Percentiles rank a stretch among this genome's conserved stretches.
Evolutionary conservation across 2,113 vertebrate genomes (phyloP).

Genomic region (Macrotis lagotis): DNA sequence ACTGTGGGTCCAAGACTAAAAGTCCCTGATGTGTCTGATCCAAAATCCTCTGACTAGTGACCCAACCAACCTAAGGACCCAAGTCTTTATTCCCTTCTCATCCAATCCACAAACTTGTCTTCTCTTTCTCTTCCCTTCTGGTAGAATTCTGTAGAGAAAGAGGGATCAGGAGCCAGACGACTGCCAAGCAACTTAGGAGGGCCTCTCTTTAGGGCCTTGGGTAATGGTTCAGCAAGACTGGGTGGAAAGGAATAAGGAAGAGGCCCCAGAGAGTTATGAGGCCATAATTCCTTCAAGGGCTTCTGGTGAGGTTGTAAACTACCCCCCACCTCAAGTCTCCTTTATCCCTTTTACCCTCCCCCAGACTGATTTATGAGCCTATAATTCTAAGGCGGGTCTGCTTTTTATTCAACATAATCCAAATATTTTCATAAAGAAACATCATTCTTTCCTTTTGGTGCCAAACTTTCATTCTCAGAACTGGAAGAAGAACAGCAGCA

Average conservation of each 20-base stretch:
- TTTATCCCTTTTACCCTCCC: background rate
- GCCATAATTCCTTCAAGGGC: slow-evolving; percentile 79
- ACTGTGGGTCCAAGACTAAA: background rate
- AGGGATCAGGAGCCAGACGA: background rate
- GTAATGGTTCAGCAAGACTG: background rate
- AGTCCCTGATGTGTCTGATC: background rate
- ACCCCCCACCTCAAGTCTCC: background rate
- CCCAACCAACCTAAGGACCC: background rate
- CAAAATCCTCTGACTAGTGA: background rate
- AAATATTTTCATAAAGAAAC: slow-evolving; percentile 66
- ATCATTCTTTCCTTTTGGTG: slow-evolving; percentile 21
- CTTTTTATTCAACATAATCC: slow-evolving; percentile 66
- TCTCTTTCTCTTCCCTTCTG: rapidly evolving
- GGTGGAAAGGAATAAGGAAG: slow-evolving; percentile 29
- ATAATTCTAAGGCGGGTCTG: slow-evolving; percentile 66
- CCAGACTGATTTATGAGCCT: slow-evolving; percentile 69
- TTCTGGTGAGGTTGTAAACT: slow-evolving; percentile 80
- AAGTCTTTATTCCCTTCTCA: background rate
- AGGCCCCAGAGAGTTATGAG: slow-evolving; percentile 75
- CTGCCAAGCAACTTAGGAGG: background rate
- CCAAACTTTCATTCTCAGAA: background rate
- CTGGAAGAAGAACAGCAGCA: slow-evolving; percentile 39
- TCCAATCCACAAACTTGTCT: background rate
- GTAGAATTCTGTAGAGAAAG: background rate
- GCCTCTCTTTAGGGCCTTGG: background rate